Evolutionary conservation across 2,888 invertebrate genomes (phyloP).

Genomic region (Zonitis immaculata): DNA sequence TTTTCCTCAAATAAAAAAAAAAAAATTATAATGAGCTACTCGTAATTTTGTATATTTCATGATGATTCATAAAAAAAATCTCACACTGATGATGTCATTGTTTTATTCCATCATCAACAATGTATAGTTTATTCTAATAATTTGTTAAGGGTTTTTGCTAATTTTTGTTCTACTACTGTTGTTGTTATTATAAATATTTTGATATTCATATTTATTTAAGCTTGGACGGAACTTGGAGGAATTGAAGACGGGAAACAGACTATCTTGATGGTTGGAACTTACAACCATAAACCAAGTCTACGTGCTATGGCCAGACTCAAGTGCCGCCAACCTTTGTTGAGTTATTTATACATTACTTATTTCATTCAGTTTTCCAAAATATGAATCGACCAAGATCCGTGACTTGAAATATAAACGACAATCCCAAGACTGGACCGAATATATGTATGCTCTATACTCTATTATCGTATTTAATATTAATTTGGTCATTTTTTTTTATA

Average conservation of each 20-base stretch:
- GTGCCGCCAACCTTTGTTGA: constrained; percentile 20
- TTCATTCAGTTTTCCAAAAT: constrained; percentile 43
- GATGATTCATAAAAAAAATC: neutral
- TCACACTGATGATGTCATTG: neutral
- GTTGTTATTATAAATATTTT: neutral
- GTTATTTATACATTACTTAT: constrained; percentile 33
- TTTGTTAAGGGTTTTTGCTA: too few species aligned
- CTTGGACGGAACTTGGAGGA: constrained; percentile 23
- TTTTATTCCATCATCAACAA: neutral
- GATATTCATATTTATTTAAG: constrained; percentile 6
- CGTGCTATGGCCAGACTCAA: constrained; percentile 19
- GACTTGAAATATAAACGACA: constrained; percentile 22
- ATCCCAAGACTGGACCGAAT: neutral
- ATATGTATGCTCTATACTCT: too few species aligned
- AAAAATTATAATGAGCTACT: neutral
- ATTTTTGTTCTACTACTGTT: neutral
- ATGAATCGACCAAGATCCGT: constrained; percentile 35
- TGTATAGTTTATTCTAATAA: too few species aligned
- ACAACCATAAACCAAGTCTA: constrained; percentile 29
- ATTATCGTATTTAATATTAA: too few species aligned
- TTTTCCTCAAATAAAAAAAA: neutral
- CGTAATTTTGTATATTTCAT: neutral
- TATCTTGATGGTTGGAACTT: constrained; percentile 31
- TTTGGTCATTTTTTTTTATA: neutral
- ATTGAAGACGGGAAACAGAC: constrained; percentile 35